Evolutionary conservation across 2,797 vertebrate species (phyloP).

Genomic region (Enteromius anoplus): DNA sequence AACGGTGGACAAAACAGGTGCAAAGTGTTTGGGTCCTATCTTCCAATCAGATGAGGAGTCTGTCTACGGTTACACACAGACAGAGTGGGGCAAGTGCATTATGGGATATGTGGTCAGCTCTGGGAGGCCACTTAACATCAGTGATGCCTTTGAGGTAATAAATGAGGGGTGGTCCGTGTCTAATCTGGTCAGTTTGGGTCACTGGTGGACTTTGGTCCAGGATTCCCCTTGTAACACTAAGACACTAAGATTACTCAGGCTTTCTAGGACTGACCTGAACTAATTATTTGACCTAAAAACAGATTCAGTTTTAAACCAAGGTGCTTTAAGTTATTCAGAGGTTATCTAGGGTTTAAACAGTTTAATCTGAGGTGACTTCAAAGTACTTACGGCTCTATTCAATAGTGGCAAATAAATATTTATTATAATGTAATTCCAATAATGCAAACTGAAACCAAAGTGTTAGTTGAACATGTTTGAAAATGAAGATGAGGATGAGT

Average conservation of each 20-base stretch:
- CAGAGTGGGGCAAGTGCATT: slow-evolving; percentile 61
- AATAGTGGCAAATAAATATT: background rate
- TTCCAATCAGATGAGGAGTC: slow-evolving; percentile 44
- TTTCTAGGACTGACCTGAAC: background rate
- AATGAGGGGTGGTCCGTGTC: slow-evolving; percentile 33
- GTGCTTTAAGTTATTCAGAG: slow-evolving; percentile 16
- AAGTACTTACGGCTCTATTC: background rate
- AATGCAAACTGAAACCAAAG: background rate
- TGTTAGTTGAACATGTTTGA: background rate
- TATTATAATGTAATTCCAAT: background rate
- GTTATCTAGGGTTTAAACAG: background rate
- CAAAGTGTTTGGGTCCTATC: slow-evolving; percentile 57
- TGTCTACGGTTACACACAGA: slow-evolving; percentile 49
- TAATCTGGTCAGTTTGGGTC: slow-evolving; percentile 13
- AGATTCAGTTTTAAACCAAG: background rate
- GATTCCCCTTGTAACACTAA: background rate
- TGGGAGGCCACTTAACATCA: slow-evolving; percentile 64
- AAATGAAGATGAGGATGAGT: background rate
- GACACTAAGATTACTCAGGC: background rate
- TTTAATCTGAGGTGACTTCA: background rate
- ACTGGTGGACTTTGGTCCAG: background rate
- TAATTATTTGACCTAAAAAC: background rate
- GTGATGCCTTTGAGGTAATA: slow-evolving; percentile 65
- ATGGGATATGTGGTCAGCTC: slow-evolving; percentile 64
- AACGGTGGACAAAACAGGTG: slow-evolving; percentile 49